Percentiles rank a stretch among this genome's conserved stretches.
These are phyloP conservation scores for Orbicella faveolata DNA, from an alignment of 64 coral and sea anemone genomes.

Conservation along the genomic window DNA sequence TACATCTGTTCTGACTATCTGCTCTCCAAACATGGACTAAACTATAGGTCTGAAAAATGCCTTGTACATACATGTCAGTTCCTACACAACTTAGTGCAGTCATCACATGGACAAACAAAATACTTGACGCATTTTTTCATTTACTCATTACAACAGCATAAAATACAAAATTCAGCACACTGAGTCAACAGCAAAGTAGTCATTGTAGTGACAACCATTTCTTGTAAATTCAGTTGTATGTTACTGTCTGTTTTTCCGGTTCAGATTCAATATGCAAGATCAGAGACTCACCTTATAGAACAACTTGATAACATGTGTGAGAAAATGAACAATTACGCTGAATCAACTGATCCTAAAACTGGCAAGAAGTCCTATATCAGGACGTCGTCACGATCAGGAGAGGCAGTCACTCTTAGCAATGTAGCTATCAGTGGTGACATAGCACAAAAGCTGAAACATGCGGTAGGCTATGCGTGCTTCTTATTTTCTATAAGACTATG, in stretches of 20 bases:
- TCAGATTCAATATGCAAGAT: slow-evolving; percentile 93
- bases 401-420: slow-evolving; percentile 84
- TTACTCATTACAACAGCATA: too few species aligned
- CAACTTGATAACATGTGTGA: slow-evolving; percentile 88
- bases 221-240: too few species aligned
- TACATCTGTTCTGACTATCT: too few species aligned
- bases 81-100: too few species aligned
- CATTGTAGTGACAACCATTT: too few species aligned
- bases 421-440: slow-evolving; percentile 97
- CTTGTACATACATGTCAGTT: too few species aligned
- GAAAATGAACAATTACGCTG: slow-evolving; percentile 86
- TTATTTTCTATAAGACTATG: background rate
- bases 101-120: too few species aligned
- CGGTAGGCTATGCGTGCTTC: slow-evolving; percentile 46
- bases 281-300: slow-evolving; percentile 94
- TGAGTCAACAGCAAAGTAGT: too few species aligned
- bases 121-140: too few species aligned
- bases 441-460: slow-evolving; percentile 84
- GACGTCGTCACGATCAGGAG: slow-evolving; percentile 83
- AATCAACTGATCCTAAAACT: slow-evolving; percentile 84
- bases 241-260: background rate
- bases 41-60: too few species aligned
- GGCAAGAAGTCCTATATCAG: slow-evolving; percentile 82
- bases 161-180: too few species aligned
- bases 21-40: too few species aligned